Evolutionary conservation across 1,140 invertebrate genomes (phyloP), one percentile per base, ranked within the genome.

Genomic region (Ceratosolen solmsi): DNA sequence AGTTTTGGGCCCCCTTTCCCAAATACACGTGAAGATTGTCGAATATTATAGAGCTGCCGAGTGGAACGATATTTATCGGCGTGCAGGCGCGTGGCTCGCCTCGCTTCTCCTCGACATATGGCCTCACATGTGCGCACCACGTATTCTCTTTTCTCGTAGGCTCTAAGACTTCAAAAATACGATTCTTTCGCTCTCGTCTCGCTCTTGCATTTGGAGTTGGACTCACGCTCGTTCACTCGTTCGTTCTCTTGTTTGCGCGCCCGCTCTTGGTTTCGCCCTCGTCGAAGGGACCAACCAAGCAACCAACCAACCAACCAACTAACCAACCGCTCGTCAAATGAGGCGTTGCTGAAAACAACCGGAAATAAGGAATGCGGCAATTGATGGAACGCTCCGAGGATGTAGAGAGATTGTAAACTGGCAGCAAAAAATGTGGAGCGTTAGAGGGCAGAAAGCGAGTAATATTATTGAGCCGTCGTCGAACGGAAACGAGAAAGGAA

Each of bases 1-100:
- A 20, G 38, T 36, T 49, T 1, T 22, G 22, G 41, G 41, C n/a
- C 25, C 38, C 22, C 4, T 2, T 73, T 25, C 33, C 27, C 1
- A 20, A 25, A 36, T 70, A 78, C 38, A 78, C 58, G 76, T 30
- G 63, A 78, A 77, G 68, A 78, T 78, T 30, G 63, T 36, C 46
- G 76, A 54, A 68, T 65, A 78, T 78, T 58, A 76, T 22, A 54
- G 1, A 33, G 54, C n/a, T 60, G 73, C 25, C 2, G 17, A 20
- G 13, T 20, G 13, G 27, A 13, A 11, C 30, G 63, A 78, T 78
- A 78, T 78, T 78, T 68, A 78, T 68, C 63, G 63, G 38, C 25
- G 73, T 8, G 27, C 46, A 27, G 60, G 54, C 76, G 46, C 76
- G 63, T 78, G 60, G 41, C 75, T 51, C 30, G 38, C 41, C 41